phyloP scores from a whole-genome alignment of 2,888 invertebrate genomes.

The Erebia ligea region DNA sequence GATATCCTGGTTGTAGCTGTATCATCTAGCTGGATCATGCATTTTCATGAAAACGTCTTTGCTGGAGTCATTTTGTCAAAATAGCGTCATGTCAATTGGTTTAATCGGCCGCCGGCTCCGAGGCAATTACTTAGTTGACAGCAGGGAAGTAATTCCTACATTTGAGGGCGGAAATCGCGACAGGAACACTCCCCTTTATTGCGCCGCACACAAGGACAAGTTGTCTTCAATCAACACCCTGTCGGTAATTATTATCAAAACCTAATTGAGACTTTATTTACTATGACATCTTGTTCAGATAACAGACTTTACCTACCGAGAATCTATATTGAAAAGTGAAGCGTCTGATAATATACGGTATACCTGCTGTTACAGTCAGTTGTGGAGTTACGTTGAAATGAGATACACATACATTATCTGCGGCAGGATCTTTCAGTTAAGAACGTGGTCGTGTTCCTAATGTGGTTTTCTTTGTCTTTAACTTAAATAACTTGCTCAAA shows the following conservation, averaged over 20 bases:
- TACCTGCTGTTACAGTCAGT: too few relatives aligned
- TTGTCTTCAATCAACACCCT: constrained; percentile 16
- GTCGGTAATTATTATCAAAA: background rate
- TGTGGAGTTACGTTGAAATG: background rate
- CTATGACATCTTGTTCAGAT: too few relatives aligned
- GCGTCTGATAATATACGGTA: too few relatives aligned
- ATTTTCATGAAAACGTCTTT: constrained; percentile 36
- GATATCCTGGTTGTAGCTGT: too few relatives aligned
- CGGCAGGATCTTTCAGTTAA: constrained; percentile 1
- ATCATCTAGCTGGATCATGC: constrained; percentile 15
- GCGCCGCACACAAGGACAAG: constrained; percentile 56
- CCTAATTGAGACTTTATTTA: too few relatives aligned
- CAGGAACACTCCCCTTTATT: constrained; percentile 81
- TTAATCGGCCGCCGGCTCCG: constrained; percentile 78
- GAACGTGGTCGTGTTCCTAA: background rate
- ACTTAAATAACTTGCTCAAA: background rate
- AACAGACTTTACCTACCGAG: too few relatives aligned
- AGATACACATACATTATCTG: background rate
- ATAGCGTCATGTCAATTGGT: constrained; percentile 79
- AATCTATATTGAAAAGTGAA: too few relatives aligned
- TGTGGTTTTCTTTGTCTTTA: constrained; percentile 3
- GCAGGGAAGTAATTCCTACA: constrained; percentile 82
- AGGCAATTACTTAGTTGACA: constrained; percentile 81
- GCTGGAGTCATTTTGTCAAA: constrained; percentile 71
- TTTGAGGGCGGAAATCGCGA: constrained; percentile 79